Conservation (phyloP, 2,797 vertebrate species). For the Cynopterus sphinx region DNA sequence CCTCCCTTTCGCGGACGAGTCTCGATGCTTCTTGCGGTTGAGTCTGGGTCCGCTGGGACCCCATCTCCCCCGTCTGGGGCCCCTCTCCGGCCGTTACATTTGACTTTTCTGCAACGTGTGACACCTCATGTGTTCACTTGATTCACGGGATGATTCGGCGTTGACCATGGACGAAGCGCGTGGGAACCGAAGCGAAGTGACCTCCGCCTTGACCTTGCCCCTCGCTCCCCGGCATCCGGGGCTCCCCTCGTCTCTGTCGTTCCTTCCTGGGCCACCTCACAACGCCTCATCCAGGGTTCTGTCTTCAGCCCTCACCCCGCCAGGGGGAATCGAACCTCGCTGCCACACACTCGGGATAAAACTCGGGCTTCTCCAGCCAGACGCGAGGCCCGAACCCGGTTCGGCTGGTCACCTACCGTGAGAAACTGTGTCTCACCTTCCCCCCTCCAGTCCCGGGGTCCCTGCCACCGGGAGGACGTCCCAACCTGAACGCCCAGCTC, state of each 20-base stretch:
- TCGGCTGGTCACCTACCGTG: not conserved
- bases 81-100: not conserved
- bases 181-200: not conserved
- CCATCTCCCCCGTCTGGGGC: not conserved
- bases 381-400: not conserved
- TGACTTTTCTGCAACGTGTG: not conserved
- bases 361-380: not conserved
- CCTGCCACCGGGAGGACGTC: not conserved
- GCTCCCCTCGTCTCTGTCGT: not conserved
- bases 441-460: not conserved
- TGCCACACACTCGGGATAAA: not conserved
- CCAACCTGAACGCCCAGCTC: not conserved
- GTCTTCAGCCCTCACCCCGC: not conserved
- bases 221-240: no score
- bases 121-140: not conserved
- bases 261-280: not conserved
- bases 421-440: not conserved
- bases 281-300: not conserved
- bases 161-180: not conserved
- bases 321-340: not conserved
- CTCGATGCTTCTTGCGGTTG: not conserved
- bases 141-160: not conserved
- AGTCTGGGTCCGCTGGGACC: not conserved
- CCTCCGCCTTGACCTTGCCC: not conserved
- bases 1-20: not conserved